Conservation (phyloP, 2,797 vertebrate genomes). For the Argya squamiceps region DNA sequence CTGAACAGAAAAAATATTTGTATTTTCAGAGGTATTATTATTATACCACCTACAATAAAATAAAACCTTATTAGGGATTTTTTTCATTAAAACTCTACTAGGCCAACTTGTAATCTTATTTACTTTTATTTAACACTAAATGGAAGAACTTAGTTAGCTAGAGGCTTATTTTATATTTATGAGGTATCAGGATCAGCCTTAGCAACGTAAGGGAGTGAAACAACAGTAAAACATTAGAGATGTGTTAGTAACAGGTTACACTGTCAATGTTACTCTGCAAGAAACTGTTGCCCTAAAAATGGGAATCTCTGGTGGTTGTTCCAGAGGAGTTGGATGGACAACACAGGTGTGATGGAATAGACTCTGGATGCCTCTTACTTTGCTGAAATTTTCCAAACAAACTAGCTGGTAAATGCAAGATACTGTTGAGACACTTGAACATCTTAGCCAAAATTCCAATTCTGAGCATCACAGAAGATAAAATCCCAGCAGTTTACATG, state of each 20-base stretch:
- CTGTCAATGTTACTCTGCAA: too few species aligned
- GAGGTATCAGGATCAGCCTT: neutral
- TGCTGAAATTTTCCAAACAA: neutral
- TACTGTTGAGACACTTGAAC: neutral
- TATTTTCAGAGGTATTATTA: neutral
- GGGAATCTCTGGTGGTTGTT: neutral
- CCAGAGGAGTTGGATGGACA: neutral
- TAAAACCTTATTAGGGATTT: neutral
- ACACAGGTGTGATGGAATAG: neutral
- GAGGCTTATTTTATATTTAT: neutral
- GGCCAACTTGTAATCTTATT: neutral
- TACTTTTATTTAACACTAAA: neutral
- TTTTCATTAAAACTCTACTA: neutral
- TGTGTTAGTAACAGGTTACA: neutral
- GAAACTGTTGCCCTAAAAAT: neutral
- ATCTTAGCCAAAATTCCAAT: neutral
- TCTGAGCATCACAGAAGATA: neutral
- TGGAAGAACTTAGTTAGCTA: neutral
- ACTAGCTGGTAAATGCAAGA: neutral
- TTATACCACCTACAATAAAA: neutral
- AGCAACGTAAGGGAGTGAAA: neutral
- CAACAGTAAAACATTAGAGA: neutral
- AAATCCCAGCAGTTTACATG: neutral
- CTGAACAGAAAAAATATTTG: neutral
- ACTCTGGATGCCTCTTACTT: neutral